Conservation (phyloP, 2,888 invertebrate genomes). For the Bhutanitis thaidina region DNA sequence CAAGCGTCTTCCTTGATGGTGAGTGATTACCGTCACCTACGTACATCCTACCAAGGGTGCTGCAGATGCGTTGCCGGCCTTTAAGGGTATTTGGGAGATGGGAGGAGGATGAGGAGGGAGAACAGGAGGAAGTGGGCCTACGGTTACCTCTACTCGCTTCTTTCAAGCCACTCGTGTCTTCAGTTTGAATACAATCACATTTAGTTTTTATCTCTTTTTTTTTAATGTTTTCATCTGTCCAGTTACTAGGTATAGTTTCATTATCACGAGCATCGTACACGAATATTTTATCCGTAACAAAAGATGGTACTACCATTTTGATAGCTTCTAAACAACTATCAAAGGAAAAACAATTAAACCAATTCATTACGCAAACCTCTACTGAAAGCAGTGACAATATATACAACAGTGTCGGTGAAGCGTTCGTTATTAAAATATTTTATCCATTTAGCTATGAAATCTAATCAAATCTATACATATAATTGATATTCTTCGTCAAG, state of each 20-base stretch:
- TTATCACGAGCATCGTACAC: constrained; percentile 26
- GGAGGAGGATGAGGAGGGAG: too few relatives aligned
- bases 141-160: too few relatives aligned
- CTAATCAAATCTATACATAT: background rate
- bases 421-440: background rate
- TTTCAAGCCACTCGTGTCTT: constrained; percentile 4
- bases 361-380: constrained; percentile 1
- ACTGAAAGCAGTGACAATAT: background rate
- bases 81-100: too few relatives aligned
- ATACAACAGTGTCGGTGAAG: background rate
- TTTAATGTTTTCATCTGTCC: constrained; percentile 23
- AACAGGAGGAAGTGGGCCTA: too few relatives aligned
- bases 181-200: constrained; percentile 29
- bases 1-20: too few relatives aligned
- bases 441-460: background rate
- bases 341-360: constrained; percentile 1
- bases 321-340: constrained; percentile 3
- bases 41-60: too few relatives aligned
- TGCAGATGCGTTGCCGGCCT: too few relatives aligned
- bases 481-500: background rate
- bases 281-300: constrained; percentile 19
- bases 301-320: background rate
- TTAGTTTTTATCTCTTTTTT: constrained; percentile 23
- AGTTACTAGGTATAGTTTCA: constrained; percentile 36
- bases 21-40: too few relatives aligned